Percentiles rank a stretch among this genome's conserved stretches.
Conservation (phyloP, 1,140 invertebrate species). For the Phortica variegata region DNA sequence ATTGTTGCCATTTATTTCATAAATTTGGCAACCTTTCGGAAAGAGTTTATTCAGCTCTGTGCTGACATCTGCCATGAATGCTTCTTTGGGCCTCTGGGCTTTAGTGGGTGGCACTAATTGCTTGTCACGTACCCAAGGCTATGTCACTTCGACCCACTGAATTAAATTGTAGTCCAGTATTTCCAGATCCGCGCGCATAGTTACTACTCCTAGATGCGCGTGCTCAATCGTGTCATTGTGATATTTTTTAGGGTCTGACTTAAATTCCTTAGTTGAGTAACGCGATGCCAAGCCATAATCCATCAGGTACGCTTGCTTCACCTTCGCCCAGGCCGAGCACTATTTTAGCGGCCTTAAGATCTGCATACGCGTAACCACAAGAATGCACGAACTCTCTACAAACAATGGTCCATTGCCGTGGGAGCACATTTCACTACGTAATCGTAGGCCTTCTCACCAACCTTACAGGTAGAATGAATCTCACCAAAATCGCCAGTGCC, state of each 20-base stretch:
- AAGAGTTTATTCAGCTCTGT: slow-evolving; percentile 65
- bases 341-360: slow-evolving; percentile 90
- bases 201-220: slow-evolving; percentile 75
- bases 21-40: slow-evolving; percentile 61
- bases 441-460: slow-evolving; percentile 60
- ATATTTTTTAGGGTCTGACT: slow-evolving; percentile 80
- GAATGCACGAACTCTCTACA: slow-evolving; percentile 89
- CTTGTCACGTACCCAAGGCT: slow-evolving; percentile 76
- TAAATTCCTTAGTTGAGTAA: slow-evolving; percentile 72
- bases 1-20: slow-evolving; percentile 69
- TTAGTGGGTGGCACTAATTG: slow-evolving; percentile 62
- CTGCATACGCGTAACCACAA: slow-evolving; percentile 81
- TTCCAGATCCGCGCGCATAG: slow-evolving; percentile 84
- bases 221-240: slow-evolving; percentile 95
- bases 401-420: slow-evolving; percentile 89
- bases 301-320: slow-evolving; percentile 77
- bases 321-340: slow-evolving; percentile 69
- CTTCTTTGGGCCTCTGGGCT: slow-evolving; percentile 71
- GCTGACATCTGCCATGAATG: slow-evolving; percentile 66
- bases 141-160: slow-evolving; percentile 77
- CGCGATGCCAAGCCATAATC: slow-evolving; percentile 89
- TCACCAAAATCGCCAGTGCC: slow-evolving; percentile 88
- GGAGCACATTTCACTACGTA: slow-evolving; percentile 75
- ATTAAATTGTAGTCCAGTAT: slow-evolving; percentile 88
- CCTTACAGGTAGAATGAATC: slow-evolving; percentile 74